Evolutionary conservation across 2,113 vertebrate species (phyloP), one percentile per base, ranked within the genome.

Genomic region (Tupaia tana): DNA sequence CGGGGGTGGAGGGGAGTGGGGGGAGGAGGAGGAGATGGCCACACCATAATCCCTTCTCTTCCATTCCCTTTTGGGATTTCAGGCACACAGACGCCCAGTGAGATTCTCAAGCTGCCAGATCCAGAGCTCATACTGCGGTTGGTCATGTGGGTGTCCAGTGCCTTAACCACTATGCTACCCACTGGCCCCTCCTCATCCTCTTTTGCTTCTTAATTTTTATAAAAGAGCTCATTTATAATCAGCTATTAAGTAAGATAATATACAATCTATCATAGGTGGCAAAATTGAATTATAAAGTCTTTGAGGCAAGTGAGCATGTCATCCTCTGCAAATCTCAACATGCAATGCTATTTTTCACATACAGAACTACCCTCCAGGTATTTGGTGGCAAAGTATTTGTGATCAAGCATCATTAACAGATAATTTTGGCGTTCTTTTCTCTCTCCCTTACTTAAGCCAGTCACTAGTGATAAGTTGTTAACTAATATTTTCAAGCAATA

Each of bases 301-400:
- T 75, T 14, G 27, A 75, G 61, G 18, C 82, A 69, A 67, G 75
- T 19, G 16, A 63, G 18, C 22, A 29, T 86, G 31, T 90, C 13
- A 56, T 91, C n/a, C 29, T 78, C 84, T 88, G 11, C 52, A 77
- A 69, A 83, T 69, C 54, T 92, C 63, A 95, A 29, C 10, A 54
- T 31, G 24, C 84, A 7, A 54, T 89, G 59, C 19, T 63, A 31
- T 82, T 77, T 86, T 56, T 81, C 31, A 69, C 22, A 75, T 61
- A 61, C 18, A 80, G 43, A 81, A 81, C 1, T 89, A 34, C 13
- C 75, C 31, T 52, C 18, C n/a, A 29, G 31, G 31, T 69, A 15
- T 81, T 89, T 86, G 4, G 54, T 74, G 20, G 20, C 25, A 93
- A 61, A 90, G 69, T 54, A 56, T 31, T 63, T 80, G 61, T 80